Base-by-base conservation (phyloP, 2,888 invertebrate genomes). In the Phanerotoma sp. region DNA sequence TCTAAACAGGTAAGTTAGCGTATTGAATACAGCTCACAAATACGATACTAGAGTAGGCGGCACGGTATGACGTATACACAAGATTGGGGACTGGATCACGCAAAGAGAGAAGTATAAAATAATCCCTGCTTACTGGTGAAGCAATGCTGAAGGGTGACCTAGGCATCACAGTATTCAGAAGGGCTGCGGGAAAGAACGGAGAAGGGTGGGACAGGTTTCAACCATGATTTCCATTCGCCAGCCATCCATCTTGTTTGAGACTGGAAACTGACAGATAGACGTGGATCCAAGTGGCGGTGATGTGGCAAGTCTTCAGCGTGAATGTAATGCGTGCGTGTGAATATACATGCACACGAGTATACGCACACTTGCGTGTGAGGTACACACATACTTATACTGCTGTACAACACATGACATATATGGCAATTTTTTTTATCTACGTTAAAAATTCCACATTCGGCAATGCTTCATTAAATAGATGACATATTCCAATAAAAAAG, bases 191-290 rank as follows among this genome's bases (percentile, higher is more conserved):
- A 57, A 58, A 48, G 56, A 53, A 48, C 51, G 50, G 38, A 59
- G 52, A 54, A 42, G 53, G 61, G 57, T 64, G 69, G 69, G 66
- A 69, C 66, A 70, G 71, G 71, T 74, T 75, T 72, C 74, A 73
- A 72, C 76, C 81, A 81, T 81, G 82, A 82, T 82, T 82, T 82
- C 82, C 82, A 82, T 82, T 82, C 82, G 80, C 78, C 79, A 79
- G 80, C 81, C 82, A 83, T 83, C 82, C 82, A 82, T 83, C 82
- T 83, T 82, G 80, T 82, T 82, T 82, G 82, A 82, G 81, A 75
- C 75, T 75, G 75, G 77, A 74, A 77, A 73, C 74, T 77, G 77
- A 78, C 77, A 78, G 77, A 75, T 75, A 76, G 75, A 75, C 76
- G 75, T 70, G 71, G 76, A 74, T 75, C 74, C 75, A 73, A 75